A percentile compares a stretch with the other conserved stretches of the same genome.
Evolutionary conservation across 2,113 vertebrate species (phyloP).

Genomic region (Chionodraco myersi): DNA sequence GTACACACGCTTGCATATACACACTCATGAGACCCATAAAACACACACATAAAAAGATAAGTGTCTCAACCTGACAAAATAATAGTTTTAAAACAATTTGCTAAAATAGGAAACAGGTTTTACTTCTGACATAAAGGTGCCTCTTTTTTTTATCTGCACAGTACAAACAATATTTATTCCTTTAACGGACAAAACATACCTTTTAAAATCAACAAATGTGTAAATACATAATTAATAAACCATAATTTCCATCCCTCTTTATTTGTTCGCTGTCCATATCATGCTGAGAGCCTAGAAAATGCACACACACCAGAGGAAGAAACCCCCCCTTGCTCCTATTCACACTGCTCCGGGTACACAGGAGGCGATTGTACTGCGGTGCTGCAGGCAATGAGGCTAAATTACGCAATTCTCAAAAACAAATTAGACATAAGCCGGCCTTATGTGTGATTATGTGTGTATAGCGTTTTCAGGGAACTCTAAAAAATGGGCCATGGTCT

Average conservation of each 20-base stretch:
- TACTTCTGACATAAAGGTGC: no score
- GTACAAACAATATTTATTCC: no score
- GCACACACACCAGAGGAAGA: slow-evolving; percentile 14
- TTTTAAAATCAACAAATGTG: not conserved
- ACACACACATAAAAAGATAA: slow-evolving; percentile 29
- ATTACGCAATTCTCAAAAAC: slow-evolving; percentile 71
- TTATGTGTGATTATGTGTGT: slow-evolving; percentile 47
- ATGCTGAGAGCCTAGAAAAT: no score
- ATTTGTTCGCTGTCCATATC: no score
- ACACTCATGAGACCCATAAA: slow-evolving; percentile 14
- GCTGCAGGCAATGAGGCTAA: slow-evolving; percentile 65
- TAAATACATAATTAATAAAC: not conserved
- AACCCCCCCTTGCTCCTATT: slow-evolving; percentile 16
- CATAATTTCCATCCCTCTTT: no score
- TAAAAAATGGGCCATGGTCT: not conserved
- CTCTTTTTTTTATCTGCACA: no score
- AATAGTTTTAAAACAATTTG: no score
- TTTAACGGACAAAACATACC: slow-evolving; percentile 6
- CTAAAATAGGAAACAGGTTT: no score
- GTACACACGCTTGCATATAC: slow-evolving; percentile 4
- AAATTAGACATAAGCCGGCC: slow-evolving; percentile 68
- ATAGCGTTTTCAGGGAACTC: not conserved
- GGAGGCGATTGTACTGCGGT: slow-evolving; percentile 69
- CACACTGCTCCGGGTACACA: slow-evolving; percentile 57
- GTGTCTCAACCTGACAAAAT: slow-evolving; percentile 13